Evolutionary conservation across 2,113 vertebrate genomes (phyloP).

Genomic region (Aegotheles bennettii): DNA sequence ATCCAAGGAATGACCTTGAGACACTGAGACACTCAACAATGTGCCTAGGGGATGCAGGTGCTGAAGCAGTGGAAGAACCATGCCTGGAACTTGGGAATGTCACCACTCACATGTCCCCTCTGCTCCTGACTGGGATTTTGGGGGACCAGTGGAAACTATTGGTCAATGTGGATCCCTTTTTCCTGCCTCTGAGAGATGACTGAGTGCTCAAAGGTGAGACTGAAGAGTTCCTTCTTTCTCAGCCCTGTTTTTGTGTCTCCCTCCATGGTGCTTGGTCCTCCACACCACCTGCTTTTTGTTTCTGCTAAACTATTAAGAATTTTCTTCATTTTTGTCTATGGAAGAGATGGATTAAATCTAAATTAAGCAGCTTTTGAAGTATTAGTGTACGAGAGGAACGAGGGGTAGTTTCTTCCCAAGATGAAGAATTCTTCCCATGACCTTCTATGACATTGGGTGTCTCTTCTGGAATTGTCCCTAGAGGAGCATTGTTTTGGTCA

Average conservation of each 20-base stretch:
- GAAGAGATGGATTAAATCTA: not conserved
- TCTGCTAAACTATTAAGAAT: not conserved
- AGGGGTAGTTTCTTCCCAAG: not conserved
- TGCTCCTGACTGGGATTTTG: not conserved
- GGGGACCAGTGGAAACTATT: not conserved
- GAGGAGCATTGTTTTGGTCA: not conserved
- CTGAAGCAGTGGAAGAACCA: not conserved
- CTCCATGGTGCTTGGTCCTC: not conserved
- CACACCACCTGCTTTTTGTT: not conserved
- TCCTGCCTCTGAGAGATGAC: not conserved
- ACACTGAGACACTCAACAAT: not conserved
- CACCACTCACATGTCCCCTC: accelerated
- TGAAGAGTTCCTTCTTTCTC: not conserved
- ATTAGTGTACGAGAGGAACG: not conserved
- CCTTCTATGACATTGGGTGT: not conserved
- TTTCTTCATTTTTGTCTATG: not conserved
- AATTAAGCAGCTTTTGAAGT: accelerated
- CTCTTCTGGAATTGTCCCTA: slow-evolving; percentile 37
- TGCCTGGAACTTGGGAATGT: not conserved
- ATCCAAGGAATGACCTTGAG: not conserved
- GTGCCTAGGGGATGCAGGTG: accelerated
- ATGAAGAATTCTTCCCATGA: not conserved
- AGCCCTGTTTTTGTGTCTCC: not conserved
- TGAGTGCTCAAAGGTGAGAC: not conserved
- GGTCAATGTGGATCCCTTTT: not conserved